A percentile compares a stretch with the other conserved stretches of the same genome.
phyloP scores from a whole-genome alignment of 2,888 invertebrate genomes.

The Lithophane leautieri region DNA sequence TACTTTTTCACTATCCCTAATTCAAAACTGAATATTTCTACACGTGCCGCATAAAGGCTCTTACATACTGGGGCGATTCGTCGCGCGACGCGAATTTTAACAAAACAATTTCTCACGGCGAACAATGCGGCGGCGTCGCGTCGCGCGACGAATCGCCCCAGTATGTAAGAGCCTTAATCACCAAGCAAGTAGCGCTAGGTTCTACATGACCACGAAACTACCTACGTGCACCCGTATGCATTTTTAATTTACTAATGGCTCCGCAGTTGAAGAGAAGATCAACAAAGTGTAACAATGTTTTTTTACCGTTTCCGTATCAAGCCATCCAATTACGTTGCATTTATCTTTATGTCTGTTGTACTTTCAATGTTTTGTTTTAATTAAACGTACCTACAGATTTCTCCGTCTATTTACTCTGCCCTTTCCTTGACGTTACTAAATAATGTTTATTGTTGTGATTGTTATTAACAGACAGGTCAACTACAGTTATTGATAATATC shows the following conservation, averaged over 20 bases:
- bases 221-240: conserved; percentile 21
- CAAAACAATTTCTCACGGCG: too few species aligned
- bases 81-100: too few species aligned
- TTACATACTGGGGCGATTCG: too few species aligned
- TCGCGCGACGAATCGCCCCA: too few species aligned
- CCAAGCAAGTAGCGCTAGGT: neutral
- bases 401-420: conserved; percentile 1
- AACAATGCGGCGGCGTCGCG: too few species aligned
- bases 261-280: conserved; percentile 45
- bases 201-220: conserved; percentile 14
- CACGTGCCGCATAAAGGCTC: neutral
- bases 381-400: conserved; percentile 1
- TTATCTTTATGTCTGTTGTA: conserved; percentile 23
- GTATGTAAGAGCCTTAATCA: too few species aligned
- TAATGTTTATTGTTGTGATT: conserved; percentile 34
- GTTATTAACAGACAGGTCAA: conserved; percentile 22
- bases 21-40: neutral
- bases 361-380: conserved; percentile 26
- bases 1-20: neutral
- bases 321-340: conserved; percentile 50
- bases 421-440: conserved; percentile 11
- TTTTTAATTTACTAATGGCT: conserved; percentile 62
- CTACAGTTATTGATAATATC: conserved; percentile 31
- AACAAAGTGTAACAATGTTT: conserved; percentile 53
- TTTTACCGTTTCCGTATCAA: conserved; percentile 37